Conservation (phyloP, 2,113 vertebrate genomes). For the Emberiza fucata region DNA sequence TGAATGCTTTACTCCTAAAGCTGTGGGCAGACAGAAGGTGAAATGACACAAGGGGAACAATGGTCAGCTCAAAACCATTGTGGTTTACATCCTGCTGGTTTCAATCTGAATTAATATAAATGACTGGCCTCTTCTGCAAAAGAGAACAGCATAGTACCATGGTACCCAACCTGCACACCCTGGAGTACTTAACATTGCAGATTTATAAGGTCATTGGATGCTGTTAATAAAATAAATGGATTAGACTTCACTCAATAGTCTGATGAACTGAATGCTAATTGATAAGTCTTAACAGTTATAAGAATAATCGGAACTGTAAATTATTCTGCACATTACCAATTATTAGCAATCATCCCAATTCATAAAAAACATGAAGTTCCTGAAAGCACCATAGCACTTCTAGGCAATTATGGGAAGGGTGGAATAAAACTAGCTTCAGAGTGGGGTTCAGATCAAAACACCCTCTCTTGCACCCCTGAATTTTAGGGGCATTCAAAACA, state of each 20-base stretch:
- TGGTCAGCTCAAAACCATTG: neutral
- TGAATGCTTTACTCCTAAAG: neutral
- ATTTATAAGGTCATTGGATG: neutral
- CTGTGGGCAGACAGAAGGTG: neutral
- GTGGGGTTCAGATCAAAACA: neutral
- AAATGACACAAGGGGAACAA: neutral
- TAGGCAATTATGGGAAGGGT: neutral
- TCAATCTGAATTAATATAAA: neutral
- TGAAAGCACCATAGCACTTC: neutral
- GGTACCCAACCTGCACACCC: neutral
- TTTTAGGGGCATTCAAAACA: neutral
- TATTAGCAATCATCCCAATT: neutral
- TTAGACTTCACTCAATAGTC: neutral
- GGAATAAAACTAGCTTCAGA: neutral
- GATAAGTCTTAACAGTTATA: neutral
- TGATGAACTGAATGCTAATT: neutral
- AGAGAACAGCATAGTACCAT: neutral
- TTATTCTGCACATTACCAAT: neutral
- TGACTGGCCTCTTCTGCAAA: neutral
- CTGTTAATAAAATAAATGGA: conserved; percentile 28
- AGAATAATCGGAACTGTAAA: neutral
- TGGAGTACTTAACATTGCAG: neutral
- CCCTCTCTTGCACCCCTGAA: neutral
- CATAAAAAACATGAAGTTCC: neutral
- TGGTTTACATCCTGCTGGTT: neutral